Percentiles rank a stretch among this genome's conserved stretches.
Evolutionary conservation across 2,888 invertebrate species (phyloP).

Genomic region (Erebia ligea): DNA sequence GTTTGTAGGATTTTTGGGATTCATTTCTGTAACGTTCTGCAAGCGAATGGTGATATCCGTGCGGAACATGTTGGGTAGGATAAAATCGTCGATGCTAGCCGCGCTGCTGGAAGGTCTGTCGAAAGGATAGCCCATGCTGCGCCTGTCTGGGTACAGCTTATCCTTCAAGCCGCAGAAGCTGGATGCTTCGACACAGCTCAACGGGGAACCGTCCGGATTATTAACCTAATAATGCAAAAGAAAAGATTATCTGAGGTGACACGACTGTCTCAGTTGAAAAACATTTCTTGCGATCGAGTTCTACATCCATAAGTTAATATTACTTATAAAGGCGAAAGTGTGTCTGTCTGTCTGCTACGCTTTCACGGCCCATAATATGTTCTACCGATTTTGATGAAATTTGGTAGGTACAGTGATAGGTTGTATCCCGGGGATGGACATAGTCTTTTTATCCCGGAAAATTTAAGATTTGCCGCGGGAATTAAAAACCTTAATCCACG

Average conservation of each 20-base stretch:
- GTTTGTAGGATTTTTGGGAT: conserved; percentile 61
- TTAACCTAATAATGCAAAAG: conserved; percentile 20
- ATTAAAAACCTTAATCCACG: no score
- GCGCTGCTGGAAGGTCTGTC: conserved; percentile 85
- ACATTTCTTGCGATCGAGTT: neutral
- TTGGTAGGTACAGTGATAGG: no score
- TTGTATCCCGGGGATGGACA: no score
- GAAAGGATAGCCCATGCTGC: conserved; percentile 93
- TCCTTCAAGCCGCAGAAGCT: conserved; percentile 92
- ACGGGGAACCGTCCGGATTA: conserved; percentile 27
- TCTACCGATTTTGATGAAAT: no score
- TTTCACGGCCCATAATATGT: no score
- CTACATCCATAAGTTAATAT: neutral
- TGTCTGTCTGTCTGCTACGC: no score
- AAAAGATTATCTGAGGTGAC: neutral
- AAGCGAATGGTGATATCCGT: conserved; percentile 85
- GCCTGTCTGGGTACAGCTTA: conserved; percentile 89
- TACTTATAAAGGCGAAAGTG: no score
- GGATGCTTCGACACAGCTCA: conserved; percentile 72
- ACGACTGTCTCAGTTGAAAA: neutral
- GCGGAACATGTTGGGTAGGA: conserved; percentile 87
- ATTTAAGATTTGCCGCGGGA: no score
- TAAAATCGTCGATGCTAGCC: conserved; percentile 83
- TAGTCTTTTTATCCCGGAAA: no score
- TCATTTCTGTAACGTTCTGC: conserved; percentile 74